These are phyloP conservation scores for Tachystola acroxantha DNA, from an alignment of 2,888 invertebrate genomes.

Conservation along the genomic window DNA sequence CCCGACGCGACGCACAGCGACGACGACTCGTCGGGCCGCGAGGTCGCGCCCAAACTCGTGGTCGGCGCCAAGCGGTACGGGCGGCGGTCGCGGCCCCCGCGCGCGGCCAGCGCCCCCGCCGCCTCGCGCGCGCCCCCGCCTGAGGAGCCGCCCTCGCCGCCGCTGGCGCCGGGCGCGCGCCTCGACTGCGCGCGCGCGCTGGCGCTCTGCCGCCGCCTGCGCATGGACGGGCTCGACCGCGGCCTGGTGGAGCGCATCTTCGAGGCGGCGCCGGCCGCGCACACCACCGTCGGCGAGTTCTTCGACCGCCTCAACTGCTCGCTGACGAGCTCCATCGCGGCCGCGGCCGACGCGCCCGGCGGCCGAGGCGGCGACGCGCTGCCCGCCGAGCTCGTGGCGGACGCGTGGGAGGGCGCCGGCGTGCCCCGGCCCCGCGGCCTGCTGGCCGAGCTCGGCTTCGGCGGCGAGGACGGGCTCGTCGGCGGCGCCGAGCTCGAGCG, in stretches of 20 bases:
- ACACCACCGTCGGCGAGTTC: slow-evolving; percentile 66
- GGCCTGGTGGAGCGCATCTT: slow-evolving; percentile 53
- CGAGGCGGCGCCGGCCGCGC: slow-evolving; percentile 34
- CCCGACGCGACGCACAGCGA: slow-evolving; percentile 43
- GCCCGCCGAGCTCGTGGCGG: slow-evolving; percentile 76
- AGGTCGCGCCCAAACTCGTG: slow-evolving; percentile 85
- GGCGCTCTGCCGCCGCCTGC: slow-evolving; percentile 52
- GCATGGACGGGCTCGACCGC: slow-evolving; percentile 55
- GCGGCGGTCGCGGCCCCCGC: slow-evolving; percentile 81
- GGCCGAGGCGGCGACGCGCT: slow-evolving; percentile 26
- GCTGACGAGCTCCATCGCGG: slow-evolving; percentile 47
- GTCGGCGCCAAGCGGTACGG: slow-evolving; percentile 88
- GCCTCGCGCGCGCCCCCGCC: slow-evolving; percentile 44
- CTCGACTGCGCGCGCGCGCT: slow-evolving; percentile 53
- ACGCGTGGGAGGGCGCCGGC: slow-evolving; percentile 86
- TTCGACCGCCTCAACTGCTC: slow-evolving; percentile 57
- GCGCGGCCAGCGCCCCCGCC: slow-evolving; percentile 23
- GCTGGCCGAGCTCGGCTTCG: slow-evolving; percentile 83
- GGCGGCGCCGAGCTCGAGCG: slow-evolving; percentile 80
- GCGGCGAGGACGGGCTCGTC: slow-evolving; percentile 66
- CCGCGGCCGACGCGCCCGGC: slow-evolving; percentile 12
- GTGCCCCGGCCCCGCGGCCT: slow-evolving; percentile 81
- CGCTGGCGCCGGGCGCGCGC: slow-evolving; percentile 50
- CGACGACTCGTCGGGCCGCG: slow-evolving; percentile 81
- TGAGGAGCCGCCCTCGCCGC: slow-evolving; percentile 35